Percentiles rank a stretch among this genome's conserved stretches.
phyloP scores from a whole-genome alignment of 2,113 vertebrate genomes.

The Labrus mixtus region DNA sequence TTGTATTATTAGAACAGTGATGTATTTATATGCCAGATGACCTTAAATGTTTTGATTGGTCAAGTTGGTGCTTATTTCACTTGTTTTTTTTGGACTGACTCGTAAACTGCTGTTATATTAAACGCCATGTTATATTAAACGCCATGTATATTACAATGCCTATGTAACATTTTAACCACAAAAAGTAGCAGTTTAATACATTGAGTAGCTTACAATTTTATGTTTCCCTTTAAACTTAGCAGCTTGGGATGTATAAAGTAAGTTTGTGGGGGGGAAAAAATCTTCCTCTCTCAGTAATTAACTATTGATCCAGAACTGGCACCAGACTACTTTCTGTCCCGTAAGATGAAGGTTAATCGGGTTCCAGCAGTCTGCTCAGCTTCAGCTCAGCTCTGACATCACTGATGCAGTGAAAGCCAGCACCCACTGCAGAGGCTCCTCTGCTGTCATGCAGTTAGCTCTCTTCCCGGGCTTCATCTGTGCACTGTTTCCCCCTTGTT shows the following conservation, averaged over 20 bases:
- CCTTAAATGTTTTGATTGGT: too few relatives aligned
- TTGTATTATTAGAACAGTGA: too few relatives aligned
- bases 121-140: too few relatives aligned
- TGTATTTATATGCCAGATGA: too few relatives aligned
- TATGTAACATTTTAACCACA: not conserved
- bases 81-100: too few relatives aligned
- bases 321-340: not conserved
- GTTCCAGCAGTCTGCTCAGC: conserved; percentile 24
- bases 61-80: too few relatives aligned
- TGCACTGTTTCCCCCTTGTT: not conserved
- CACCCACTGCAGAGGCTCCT: conserved; percentile 56
- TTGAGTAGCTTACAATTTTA: not conserved
- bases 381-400: conserved; percentile 64
- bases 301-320: conserved; percentile 18
- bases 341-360: not conserved
- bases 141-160: too few relatives aligned
- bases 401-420: conserved; percentile 60
- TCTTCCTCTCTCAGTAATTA: conserved; percentile 4
- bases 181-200: not conserved
- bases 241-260: too few relatives aligned
- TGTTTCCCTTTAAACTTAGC: too few relatives aligned
- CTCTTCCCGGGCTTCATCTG: not conserved
- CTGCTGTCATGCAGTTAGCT: conserved; percentile 7
- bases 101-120: too few relatives aligned
- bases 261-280: not conserved